Percentiles rank a stretch among this genome's conserved stretches.
phyloP scores from a whole-genome alignment of 2,888 invertebrate genomes.

The Athalia circularis region DNA sequence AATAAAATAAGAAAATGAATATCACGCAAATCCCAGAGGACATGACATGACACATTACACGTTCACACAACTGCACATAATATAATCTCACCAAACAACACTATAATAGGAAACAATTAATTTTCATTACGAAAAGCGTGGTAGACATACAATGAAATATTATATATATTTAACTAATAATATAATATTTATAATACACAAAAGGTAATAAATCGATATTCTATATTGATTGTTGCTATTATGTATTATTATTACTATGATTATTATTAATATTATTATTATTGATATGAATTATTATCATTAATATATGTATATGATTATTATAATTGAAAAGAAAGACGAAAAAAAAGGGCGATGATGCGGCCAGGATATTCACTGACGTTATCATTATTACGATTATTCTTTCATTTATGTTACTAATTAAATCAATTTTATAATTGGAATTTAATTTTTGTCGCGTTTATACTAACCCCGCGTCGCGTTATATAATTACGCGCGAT shows the following conservation, averaged over 20 bases:
- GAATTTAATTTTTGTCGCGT: conserved; percentile 1
- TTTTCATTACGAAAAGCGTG: conserved; percentile 55
- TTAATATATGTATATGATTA: too few relatives aligned
- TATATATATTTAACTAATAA: conserved; percentile 58
- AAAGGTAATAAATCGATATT: conserved; percentile 11
- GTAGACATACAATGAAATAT: conserved; percentile 53
- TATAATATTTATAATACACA: conserved; percentile 52
- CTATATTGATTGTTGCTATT: conserved; percentile 39
- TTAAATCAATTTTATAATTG: not conserved
- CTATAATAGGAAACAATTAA: conserved; percentile 52
- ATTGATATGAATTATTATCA: too few relatives aligned
- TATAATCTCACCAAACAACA: conserved; percentile 20
- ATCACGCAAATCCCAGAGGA: too few relatives aligned
- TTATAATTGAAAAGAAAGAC: too few relatives aligned
- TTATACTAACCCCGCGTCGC: not conserved
- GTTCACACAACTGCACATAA: conserved; percentile 11
- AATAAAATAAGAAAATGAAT: too few relatives aligned
- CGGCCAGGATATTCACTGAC: conserved; percentile 39
- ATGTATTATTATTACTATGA: not conserved
- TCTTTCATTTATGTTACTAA: not conserved
- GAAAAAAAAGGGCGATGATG: not conserved
- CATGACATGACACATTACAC: too few relatives aligned
- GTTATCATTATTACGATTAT: conserved; percentile 17
- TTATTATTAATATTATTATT: too few relatives aligned
- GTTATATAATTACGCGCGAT: not conserved